Evolutionary conservation across 2,797 vertebrate species (phyloP).

Genomic region (Diceros bicornis): DNA sequence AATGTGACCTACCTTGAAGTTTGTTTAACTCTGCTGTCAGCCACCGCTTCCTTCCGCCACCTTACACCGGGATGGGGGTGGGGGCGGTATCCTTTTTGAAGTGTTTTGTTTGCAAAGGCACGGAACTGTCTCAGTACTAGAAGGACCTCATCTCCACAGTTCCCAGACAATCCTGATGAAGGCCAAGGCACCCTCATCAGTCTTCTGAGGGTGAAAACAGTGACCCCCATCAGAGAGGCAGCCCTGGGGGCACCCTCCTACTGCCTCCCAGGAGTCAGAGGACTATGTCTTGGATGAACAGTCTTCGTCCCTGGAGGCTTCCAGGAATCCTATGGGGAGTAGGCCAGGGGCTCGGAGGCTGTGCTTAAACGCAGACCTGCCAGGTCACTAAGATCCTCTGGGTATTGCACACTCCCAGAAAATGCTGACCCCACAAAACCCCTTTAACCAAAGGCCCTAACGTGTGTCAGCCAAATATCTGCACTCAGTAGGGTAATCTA

Average conservation of each 20-base stretch:
- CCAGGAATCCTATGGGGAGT: neutral
- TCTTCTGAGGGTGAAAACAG: neutral
- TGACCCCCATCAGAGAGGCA: neutral
- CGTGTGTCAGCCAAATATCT: rapidly evolving
- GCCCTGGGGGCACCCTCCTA: neutral
- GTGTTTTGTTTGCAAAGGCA: conserved; percentile 63
- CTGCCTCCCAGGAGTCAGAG: neutral
- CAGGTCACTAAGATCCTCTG: neutral
- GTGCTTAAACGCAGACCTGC: neutral
- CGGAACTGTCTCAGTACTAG: neutral
- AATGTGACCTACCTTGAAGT: conserved; percentile 84
- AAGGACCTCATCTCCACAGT: conserved; percentile 2
- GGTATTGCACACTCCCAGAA: neutral
- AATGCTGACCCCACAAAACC: neutral
- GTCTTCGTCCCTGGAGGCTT: neutral
- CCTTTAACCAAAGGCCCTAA: conserved; percentile 13
- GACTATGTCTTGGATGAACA: neutral
- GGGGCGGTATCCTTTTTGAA: conserved; percentile 41
- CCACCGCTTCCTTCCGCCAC: conserved; percentile 79
- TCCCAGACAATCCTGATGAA: neutral
- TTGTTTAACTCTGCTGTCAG: conserved; percentile 82
- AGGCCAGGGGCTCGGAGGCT: neutral
- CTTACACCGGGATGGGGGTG: conserved; percentile 1
- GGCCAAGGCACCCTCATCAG: neutral
- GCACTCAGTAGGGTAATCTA: neutral